A percentile compares a stretch with the other conserved stretches of the same genome.
phyloP scores from a whole-genome alignment of 2,797 vertebrate species.

The Myotis planiceps region DNA sequence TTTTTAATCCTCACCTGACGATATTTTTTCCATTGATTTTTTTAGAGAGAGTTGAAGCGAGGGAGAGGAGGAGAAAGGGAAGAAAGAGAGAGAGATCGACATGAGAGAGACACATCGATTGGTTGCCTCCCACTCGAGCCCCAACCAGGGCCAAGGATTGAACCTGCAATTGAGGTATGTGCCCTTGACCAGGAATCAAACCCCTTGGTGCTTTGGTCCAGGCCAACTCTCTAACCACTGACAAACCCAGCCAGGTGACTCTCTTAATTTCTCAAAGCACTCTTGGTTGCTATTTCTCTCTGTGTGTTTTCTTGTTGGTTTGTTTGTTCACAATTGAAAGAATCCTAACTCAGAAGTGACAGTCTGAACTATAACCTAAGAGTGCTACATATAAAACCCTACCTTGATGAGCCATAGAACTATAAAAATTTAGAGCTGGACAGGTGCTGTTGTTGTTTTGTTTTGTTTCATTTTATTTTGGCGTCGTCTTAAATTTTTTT shows the following conservation, averaged over 20 bases:
- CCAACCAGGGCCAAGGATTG: too few relatives aligned
- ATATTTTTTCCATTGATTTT: too few relatives aligned
- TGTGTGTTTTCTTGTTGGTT: background rate
- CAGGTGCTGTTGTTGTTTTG: background rate
- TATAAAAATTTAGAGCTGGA: background rate
- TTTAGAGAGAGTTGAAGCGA: too few relatives aligned
- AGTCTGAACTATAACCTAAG: background rate
- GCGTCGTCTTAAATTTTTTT: background rate
- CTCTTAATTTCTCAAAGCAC: background rate
- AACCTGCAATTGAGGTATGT: too few relatives aligned
- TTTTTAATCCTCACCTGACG: too few relatives aligned
- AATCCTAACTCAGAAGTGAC: background rate
- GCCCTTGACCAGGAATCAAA: too few relatives aligned
- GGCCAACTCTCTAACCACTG: too few relatives aligned
- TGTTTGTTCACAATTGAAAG: background rate
- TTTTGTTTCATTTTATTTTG: background rate
- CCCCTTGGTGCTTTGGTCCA: too few relatives aligned
- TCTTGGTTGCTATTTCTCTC: background rate
- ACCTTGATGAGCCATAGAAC: background rate
- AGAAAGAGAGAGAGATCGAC: too few relatives aligned
- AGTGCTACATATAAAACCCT: background rate
- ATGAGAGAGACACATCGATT: too few relatives aligned
- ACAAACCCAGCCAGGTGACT: background rate
- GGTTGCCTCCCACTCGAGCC: too few relatives aligned
- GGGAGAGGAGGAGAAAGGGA: too few relatives aligned